These are phyloP conservation scores for Crotalus viridis DNA, from an alignment of 2,113 vertebrate genomes.

Conservation along the genomic window DNA sequence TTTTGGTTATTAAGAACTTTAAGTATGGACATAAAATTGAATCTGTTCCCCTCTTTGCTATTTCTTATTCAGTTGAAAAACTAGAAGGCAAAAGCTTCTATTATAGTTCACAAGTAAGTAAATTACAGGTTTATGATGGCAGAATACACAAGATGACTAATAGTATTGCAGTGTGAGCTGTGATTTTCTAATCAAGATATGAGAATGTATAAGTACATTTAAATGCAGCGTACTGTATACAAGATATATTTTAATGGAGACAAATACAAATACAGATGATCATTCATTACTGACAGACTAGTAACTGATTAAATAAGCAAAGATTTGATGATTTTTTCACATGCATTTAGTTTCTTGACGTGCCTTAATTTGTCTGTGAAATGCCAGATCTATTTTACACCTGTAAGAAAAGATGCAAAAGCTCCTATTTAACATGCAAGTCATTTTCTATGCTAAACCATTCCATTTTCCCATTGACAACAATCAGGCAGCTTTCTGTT, in stretches of 20 bases:
- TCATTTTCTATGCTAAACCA: background rate
- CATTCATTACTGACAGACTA: background rate
- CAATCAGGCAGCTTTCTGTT: background rate
- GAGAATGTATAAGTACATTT: background rate
- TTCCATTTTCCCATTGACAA: background rate
- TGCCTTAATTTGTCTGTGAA: background rate
- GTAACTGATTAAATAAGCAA: background rate
- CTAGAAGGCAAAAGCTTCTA: background rate
- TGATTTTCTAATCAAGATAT: conserved; percentile 16
- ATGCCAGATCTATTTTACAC: background rate
- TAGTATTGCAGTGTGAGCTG: background rate
- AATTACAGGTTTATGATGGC: conserved; percentile 2
- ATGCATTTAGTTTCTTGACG: background rate
- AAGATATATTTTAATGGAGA: conserved; percentile 1
- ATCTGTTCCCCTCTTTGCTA: background rate
- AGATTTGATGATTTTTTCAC: background rate
- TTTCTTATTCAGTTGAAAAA: background rate
- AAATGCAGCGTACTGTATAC: background rate
- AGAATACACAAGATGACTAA: background rate
- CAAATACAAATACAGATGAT: background rate
- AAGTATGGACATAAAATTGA: background rate
- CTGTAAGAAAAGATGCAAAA: background rate
- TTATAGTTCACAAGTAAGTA: conserved; percentile 6
- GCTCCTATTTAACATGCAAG: background rate
- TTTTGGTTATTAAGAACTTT: background rate